Conservation (phyloP, 1,140 invertebrate species). For the Lordiphosa mommai region DNA sequence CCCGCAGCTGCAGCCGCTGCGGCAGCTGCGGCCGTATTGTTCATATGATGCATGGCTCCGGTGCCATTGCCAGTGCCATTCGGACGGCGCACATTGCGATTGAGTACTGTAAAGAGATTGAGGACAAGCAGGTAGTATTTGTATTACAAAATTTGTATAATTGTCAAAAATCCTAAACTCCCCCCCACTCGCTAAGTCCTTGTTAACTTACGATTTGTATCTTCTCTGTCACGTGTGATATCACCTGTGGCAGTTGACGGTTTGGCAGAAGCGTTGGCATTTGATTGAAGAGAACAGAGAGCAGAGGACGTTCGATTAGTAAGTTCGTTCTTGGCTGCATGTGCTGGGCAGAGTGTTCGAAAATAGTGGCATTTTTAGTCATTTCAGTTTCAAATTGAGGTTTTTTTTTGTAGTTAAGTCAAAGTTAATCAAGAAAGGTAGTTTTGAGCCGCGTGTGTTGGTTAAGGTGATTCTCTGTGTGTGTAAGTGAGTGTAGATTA, state of each 20-base stretch:
- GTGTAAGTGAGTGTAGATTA: slow-evolving; percentile 18
- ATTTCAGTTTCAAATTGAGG: slow-evolving; percentile 25
- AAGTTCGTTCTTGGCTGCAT: slow-evolving; percentile 10
- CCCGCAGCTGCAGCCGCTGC: slow-evolving; percentile 81
- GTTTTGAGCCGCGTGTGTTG: slow-evolving; percentile 56
- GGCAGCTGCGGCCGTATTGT: slow-evolving; percentile 78
- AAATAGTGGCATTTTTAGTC: slow-evolving; percentile 31
- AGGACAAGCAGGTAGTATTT: background rate
- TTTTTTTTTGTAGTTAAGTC: slow-evolving; percentile 13
- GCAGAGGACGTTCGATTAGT: slow-evolving; percentile 55
- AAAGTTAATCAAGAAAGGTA: slow-evolving; percentile 69
- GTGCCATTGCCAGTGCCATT: slow-evolving; percentile 82
- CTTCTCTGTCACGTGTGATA: slow-evolving; percentile 83
- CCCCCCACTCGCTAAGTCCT: no score
- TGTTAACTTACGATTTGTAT: slow-evolving; percentile 82
- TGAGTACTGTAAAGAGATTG: slow-evolving; percentile 82
- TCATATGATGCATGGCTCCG: slow-evolving; percentile 83
- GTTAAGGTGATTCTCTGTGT: slow-evolving; percentile 19
- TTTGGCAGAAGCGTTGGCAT: slow-evolving; percentile 14
- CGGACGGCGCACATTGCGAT: slow-evolving; percentile 84
- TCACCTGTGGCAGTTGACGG: slow-evolving; percentile 80
- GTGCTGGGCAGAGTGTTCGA: slow-evolving; percentile 32
- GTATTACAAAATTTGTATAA: background rate
- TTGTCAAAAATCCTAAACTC: background rate
- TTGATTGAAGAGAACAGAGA: slow-evolving; percentile 27